Conservation (phyloP, 1,140 invertebrate species). For the Ephestia elutella region DNA sequence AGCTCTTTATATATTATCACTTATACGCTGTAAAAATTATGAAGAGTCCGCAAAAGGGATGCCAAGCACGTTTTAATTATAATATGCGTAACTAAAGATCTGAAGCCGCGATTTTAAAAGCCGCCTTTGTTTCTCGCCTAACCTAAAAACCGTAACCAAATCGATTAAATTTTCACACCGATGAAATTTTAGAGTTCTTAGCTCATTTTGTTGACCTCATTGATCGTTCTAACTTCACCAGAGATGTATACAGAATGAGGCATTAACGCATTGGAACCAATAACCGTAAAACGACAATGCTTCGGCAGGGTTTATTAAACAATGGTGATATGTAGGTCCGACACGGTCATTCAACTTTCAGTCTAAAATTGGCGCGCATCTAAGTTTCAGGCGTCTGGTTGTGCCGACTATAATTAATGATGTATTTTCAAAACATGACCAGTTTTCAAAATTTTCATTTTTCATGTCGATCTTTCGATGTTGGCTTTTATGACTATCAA, state of each 20-base stretch:
- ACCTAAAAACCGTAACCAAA: neutral
- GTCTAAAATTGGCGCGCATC: conserved; percentile 17
- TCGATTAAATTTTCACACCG: neutral
- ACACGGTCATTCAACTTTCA: conserved; percentile 37
- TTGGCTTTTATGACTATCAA: too few species aligned
- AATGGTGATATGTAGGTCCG: conserved; percentile 24
- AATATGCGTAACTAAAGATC: conserved; percentile 1
- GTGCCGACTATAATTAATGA: neutral
- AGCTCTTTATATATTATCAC: too few species aligned
- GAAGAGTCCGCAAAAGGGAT: neutral
- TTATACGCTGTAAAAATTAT: neutral
- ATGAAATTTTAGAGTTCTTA: neutral
- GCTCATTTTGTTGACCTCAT: neutral
- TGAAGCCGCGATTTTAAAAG: neutral
- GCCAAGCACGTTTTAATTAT: neutral
- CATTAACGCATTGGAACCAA: conserved; percentile 41
- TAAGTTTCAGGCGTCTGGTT: conserved; percentile 6
- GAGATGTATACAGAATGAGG: conserved; percentile 31
- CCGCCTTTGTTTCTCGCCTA: neutral
- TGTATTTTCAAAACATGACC: neutral
- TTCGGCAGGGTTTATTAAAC: conserved; percentile 41
- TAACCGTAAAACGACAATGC: conserved; percentile 41
- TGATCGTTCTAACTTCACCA: neutral
- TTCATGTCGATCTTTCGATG: neutral
- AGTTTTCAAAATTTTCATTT: neutral